A percentile compares a stretch with the other conserved stretches of the same genome.
phyloP scores from a whole-genome alignment of 2,888 invertebrate species.

The Torymus aiolomorphi region DNA sequence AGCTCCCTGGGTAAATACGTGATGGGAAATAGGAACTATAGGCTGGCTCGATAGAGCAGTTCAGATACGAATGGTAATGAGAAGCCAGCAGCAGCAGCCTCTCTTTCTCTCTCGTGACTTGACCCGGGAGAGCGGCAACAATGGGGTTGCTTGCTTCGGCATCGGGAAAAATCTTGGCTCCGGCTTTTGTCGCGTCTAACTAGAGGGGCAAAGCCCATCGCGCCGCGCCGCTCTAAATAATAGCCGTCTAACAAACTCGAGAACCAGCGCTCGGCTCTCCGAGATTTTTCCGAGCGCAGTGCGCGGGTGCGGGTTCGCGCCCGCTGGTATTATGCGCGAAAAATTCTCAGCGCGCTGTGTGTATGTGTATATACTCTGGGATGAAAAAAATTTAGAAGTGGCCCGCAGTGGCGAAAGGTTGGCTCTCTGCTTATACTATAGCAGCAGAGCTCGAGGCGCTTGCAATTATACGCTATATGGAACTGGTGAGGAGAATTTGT shows the following conservation, averaged over 20 bases:
- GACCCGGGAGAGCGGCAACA: constrained; percentile 64
- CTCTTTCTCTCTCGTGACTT: constrained; percentile 64
- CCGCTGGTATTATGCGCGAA: too few relatives aligned
- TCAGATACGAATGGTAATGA: constrained; percentile 73
- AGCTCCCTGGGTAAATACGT: constrained; percentile 46
- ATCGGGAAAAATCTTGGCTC: constrained; percentile 50
- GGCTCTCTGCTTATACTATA: too few relatives aligned
- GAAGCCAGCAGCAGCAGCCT: constrained; percentile 61
- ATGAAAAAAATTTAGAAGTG: too few relatives aligned
- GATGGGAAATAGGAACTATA: constrained; percentile 71
- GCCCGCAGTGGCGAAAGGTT: too few relatives aligned
- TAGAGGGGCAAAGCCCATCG: constrained; percentile 53
- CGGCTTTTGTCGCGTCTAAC: constrained; percentile 56
- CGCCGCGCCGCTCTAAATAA: constrained; percentile 45
- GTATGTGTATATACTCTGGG: too few relatives aligned
- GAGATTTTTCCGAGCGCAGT: too few relatives aligned
- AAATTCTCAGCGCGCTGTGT: too few relatives aligned
- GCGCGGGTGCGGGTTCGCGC: too few relatives aligned
- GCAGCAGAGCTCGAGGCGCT: too few relatives aligned
- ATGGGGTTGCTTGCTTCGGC: constrained; percentile 68
- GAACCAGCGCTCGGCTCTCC: neutral
- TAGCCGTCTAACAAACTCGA: constrained; percentile 36
- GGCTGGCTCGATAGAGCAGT: constrained; percentile 68
- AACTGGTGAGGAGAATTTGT: too few relatives aligned
- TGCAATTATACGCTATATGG: too few relatives aligned